Percentiles rank a stretch among this genome's conserved stretches.
Conservation (phyloP, 1,140 invertebrate species). For the Yoshiicerus persimilis region DNA sequence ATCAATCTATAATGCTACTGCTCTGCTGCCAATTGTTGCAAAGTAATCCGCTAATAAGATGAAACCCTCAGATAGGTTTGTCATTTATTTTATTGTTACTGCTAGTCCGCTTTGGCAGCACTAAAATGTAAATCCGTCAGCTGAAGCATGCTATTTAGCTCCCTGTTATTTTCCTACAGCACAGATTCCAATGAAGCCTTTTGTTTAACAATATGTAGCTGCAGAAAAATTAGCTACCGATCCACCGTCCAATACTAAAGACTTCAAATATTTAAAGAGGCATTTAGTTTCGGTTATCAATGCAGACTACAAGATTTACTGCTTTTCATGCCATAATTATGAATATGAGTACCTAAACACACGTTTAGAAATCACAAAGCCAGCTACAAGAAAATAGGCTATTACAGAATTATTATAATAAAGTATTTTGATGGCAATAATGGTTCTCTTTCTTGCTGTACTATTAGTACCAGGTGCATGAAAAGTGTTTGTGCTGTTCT, state of each 20-base stretch:
- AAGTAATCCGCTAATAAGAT: not conserved
- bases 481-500: too few species aligned
- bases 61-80: not conserved
- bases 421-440: not conserved
- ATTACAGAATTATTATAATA: too few species aligned
- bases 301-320: not conserved
- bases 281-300: not conserved
- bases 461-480: not conserved
- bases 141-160: not conserved
- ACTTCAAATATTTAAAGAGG: not conserved
- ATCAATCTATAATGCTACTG: not conserved
- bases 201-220: not conserved
- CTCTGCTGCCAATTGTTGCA: not conserved
- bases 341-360: not conserved
- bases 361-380: not conserved
- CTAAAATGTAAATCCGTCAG: not conserved
- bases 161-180: not conserved
- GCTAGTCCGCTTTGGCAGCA: not conserved
- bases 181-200: not conserved
- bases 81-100: not conserved
- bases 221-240: not conserved
- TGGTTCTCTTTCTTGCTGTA: not conserved
- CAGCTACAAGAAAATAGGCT: not conserved
- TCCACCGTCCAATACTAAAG: not conserved
- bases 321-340: not conserved